These are phyloP conservation scores for Paramisgurnus dabryanus DNA, from an alignment of 2,113 vertebrate genomes.

Conservation along the genomic window DNA sequence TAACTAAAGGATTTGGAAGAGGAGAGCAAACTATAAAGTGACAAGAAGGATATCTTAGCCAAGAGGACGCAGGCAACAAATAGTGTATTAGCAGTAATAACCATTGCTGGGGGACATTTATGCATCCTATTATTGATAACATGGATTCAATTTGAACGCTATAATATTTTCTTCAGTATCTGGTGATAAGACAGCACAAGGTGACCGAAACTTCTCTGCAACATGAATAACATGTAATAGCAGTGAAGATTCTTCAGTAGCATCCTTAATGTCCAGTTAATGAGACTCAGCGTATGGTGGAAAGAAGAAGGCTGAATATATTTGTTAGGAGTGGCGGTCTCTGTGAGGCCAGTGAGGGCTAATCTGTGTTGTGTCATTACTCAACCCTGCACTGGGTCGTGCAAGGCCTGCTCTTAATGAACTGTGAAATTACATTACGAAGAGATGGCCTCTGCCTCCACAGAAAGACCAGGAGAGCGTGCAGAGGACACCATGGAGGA, in stretches of 20 bases:
- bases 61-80: background rate
- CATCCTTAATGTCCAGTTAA: slow-evolving; percentile 17
- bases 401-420: slow-evolving; percentile 68
- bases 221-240: slow-evolving; percentile 9
- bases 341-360: slow-evolving; percentile 38
- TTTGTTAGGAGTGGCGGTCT: slow-evolving; percentile 39
- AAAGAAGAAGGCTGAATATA: slow-evolving; percentile 23
- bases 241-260: background rate
- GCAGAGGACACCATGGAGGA: slow-evolving; percentile 58
- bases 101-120: background rate
- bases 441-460: slow-evolving; percentile 60
- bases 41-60: too few species aligned
- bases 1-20: too few species aligned
- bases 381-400: slow-evolving; percentile 63
- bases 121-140: slow-evolving; percentile 12
- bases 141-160: background rate
- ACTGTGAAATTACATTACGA: slow-evolving; percentile 74
- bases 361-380: slow-evolving; percentile 58
- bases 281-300: slow-evolving; percentile 5
- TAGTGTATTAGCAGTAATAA: slow-evolving; percentile 7
- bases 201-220: slow-evolving; percentile 12
- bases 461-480: slow-evolving; percentile 55
- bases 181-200: background rate
- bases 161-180: slow-evolving; percentile 4
- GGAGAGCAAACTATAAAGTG: background rate